These are phyloP conservation scores for Diachasmimorpha longicaudata DNA, from an alignment of 1,140 invertebrate genomes.

Conservation along the genomic window DNA sequence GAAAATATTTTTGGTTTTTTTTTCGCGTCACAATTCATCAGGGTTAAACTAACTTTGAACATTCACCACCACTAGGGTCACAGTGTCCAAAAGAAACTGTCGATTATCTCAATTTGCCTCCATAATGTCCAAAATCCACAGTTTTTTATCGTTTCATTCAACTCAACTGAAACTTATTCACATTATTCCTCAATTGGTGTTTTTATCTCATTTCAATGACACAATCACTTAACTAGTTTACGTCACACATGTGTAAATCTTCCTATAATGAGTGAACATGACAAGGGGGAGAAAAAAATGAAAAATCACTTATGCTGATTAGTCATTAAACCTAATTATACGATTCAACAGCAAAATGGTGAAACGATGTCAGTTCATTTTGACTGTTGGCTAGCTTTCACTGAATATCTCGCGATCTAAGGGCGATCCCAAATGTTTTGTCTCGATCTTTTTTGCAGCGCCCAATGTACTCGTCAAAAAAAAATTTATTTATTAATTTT, in stretches of 20 bases:
- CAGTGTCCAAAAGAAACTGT: not conserved
- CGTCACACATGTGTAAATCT: conserved; percentile 20
- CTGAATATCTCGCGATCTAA: too few species aligned
- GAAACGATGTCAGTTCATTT: too few species aligned
- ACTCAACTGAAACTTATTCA: not conserved
- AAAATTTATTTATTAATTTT: too few species aligned
- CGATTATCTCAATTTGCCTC: not conserved
- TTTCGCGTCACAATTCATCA: conserved; percentile 13
- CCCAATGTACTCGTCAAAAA: too few species aligned
- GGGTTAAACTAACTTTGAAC: not conserved
- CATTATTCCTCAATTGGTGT: not conserved
- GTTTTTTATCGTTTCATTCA: conserved; percentile 5
- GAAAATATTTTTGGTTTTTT: conserved; percentile 8
- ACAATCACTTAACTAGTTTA: conserved; percentile 28
- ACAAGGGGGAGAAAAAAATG: not conserved
- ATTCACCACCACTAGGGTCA: conserved; percentile 20
- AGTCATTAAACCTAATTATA: conserved; percentile 14
- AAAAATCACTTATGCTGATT: conserved; percentile 9
- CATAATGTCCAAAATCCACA: not conserved
- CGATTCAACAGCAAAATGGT: not conserved
- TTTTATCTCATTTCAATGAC: conserved; percentile 16
- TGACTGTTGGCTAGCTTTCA: too few species aligned
- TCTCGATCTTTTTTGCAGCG: too few species aligned
- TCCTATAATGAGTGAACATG: conserved; percentile 11
- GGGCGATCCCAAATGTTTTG: too few species aligned